phyloP scores from a whole-genome alignment of 2,888 invertebrate genomes.

The Heteromyza rotundicornis region DNA sequence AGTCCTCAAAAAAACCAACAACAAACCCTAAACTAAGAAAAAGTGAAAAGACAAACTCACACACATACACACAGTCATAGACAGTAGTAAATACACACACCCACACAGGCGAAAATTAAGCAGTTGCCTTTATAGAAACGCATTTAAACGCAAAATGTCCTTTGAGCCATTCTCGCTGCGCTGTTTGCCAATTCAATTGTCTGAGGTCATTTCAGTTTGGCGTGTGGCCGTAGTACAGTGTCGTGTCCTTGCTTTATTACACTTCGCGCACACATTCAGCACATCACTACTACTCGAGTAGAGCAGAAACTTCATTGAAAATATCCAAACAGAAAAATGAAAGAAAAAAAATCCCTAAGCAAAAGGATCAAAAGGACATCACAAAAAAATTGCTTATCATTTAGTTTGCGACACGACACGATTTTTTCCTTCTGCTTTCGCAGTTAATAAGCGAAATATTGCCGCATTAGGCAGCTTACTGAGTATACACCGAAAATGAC shows the following conservation, averaged over 20 bases:
- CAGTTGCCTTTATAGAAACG: not conserved
- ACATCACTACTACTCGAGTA: no score
- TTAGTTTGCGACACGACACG: conserved; percentile 2
- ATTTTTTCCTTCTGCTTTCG: not conserved
- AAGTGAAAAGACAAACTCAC: conserved; percentile 2
- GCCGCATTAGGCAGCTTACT: not conserved
- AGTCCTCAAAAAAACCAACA: not conserved
- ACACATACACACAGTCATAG: not conserved
- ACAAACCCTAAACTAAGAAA: not conserved
- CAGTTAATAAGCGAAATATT: conserved; percentile 18
- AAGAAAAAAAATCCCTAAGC: no score
- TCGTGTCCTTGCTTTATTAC: not conserved
- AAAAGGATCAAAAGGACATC: conserved; percentile 4
- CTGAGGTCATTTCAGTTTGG: not conserved
- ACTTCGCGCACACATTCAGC: no score
- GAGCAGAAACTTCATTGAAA: no score
- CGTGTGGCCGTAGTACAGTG: not conserved
- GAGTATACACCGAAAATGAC: no score
- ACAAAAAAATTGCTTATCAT: conserved; percentile 21
- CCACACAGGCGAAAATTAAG: not conserved
- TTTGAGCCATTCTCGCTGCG: not conserved
- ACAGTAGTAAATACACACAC: not conserved
- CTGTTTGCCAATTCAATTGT: conserved; percentile 3
- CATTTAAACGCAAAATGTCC: not conserved
- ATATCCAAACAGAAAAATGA: no score